phyloP scores from a whole-genome alignment of 1,140 invertebrate genomes.

The Trachymyrmex cornetzi region DNA sequence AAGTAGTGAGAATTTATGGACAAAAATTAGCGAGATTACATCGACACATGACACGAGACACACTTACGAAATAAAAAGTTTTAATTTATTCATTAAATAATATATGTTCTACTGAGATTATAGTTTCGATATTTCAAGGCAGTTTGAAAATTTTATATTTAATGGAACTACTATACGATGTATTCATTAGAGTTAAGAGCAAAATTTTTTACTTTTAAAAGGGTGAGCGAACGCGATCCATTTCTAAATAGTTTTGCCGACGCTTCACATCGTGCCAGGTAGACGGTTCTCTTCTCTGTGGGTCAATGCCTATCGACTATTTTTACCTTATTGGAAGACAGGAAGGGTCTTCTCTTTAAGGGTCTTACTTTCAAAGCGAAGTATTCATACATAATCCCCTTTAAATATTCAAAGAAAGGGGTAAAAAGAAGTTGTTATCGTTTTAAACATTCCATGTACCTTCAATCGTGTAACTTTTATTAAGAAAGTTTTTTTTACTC shows the following conservation, averaged over 20 bases:
- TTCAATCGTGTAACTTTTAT: background rate
- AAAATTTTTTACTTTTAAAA: background rate
- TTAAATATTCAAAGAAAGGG: conserved; percentile 35
- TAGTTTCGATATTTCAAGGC: background rate
- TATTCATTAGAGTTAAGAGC: background rate
- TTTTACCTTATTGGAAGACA: conserved; percentile 46
- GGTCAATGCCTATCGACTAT: conserved; percentile 61
- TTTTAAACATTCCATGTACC: background rate
- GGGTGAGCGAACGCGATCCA: background rate
- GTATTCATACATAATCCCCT: background rate
- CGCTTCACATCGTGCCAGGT: conserved; percentile 35
- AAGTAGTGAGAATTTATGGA: background rate
- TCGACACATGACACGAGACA: background rate
- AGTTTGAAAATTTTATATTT: background rate
- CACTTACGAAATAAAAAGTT: conserved; percentile 1
- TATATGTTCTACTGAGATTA: background rate
- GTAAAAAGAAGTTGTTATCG: background rate
- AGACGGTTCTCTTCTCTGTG: conserved; percentile 33
- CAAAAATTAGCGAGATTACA: background rate
- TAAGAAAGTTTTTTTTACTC: background rate
- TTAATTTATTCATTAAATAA: conserved; percentile 17
- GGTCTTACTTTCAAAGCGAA: conserved; percentile 23
- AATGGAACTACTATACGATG: background rate
- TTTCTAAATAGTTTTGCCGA: conserved; percentile 26
- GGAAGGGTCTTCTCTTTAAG: conserved; percentile 21